A percentile compares a stretch with the other conserved stretches of the same genome.
phyloP scores from a whole-genome alignment of 1,140 invertebrate genomes.

The Pachyrhynchus sulphureomaculatus region DNA sequence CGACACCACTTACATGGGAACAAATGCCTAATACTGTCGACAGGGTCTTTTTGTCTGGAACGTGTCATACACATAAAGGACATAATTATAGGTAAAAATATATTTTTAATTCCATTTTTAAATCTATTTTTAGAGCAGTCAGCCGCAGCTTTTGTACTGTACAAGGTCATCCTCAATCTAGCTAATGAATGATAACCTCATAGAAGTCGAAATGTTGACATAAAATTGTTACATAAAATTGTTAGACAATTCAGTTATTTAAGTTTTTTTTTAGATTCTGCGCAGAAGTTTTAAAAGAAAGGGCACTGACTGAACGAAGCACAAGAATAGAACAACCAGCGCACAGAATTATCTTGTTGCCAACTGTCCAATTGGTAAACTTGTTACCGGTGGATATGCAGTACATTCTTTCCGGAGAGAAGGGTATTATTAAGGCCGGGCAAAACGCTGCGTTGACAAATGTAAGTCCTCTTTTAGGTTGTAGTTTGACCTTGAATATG shows the following conservation, averaged over 20 bases:
- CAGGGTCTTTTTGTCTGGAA: slow-evolving; percentile 55
- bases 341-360: slow-evolving; percentile 80
- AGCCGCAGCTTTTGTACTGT: too few relatives aligned
- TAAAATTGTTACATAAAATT: too few relatives aligned
- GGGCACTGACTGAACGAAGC: slow-evolving; percentile 69
- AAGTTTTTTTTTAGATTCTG: slow-evolving; percentile 66
- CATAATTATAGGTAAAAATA: slow-evolving; percentile 51
- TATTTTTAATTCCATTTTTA: too few relatives aligned
- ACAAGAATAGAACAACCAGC: slow-evolving; percentile 64
- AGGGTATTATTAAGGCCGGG: slow-evolving; percentile 62
- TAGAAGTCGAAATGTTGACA: too few relatives aligned
- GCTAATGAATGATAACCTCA: too few relatives aligned
- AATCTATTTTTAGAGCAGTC: too few relatives aligned
- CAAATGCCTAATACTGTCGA: slow-evolving; percentile 61
- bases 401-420: slow-evolving; percentile 59
- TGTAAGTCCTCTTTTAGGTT: slow-evolving; percentile 30
- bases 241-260: too few relatives aligned
- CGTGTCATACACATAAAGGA: slow-evolving; percentile 53
- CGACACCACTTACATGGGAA: slow-evolving; percentile 65
- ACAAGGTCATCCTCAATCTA: too few relatives aligned
- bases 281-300: slow-evolving; percentile 74
- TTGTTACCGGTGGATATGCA: slow-evolving; percentile 73
- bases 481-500: background rate
- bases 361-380: slow-evolving; percentile 80
- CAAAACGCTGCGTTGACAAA: slow-evolving; percentile 38